Conservation (phyloP, 2,888 invertebrate genomes). For the Neoaliturus tenellus region DNA sequence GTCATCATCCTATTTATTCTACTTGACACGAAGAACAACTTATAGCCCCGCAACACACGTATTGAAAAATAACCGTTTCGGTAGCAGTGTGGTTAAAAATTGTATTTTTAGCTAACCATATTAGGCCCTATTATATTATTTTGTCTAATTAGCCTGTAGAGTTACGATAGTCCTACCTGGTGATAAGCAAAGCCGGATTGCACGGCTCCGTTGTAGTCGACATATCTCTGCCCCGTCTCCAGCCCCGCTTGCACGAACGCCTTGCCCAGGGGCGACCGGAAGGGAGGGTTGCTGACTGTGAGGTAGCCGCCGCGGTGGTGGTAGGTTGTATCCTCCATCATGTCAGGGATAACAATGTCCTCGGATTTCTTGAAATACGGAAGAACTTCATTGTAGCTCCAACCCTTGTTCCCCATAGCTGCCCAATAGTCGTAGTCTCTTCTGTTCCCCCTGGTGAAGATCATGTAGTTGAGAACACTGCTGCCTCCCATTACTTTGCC, state of each 20-base stretch:
- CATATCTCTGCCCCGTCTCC: conserved; percentile 77
- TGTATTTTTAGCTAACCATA: no score
- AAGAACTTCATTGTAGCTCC: conserved; percentile 83
- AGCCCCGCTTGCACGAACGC: conserved; percentile 80
- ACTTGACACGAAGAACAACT: no score
- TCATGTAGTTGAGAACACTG: conserved; percentile 88
- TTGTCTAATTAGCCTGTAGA: no score
- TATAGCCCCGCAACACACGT: no score
- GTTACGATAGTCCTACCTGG: no score
- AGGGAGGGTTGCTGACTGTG: conserved; percentile 76
- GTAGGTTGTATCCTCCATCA: conserved; percentile 74
- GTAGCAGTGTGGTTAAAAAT: no score
- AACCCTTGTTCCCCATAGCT: conserved; percentile 81
- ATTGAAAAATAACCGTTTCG: no score
- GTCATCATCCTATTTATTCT: no score
- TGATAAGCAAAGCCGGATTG: conserved; percentile 79
- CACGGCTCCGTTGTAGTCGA: conserved; percentile 79
- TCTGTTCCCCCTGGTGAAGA: conserved; percentile 83
- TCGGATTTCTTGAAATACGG: conserved; percentile 89
- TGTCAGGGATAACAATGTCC: conserved; percentile 78
- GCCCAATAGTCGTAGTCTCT: conserved; percentile 88
- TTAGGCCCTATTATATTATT: no score
- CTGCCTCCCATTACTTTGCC: conserved; percentile 91
- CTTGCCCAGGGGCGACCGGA: conserved; percentile 74
- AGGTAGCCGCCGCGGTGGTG: conserved; percentile 78